Base-by-base conservation (phyloP, 2,888 invertebrate genomes). In the Amiota communis region DNA sequence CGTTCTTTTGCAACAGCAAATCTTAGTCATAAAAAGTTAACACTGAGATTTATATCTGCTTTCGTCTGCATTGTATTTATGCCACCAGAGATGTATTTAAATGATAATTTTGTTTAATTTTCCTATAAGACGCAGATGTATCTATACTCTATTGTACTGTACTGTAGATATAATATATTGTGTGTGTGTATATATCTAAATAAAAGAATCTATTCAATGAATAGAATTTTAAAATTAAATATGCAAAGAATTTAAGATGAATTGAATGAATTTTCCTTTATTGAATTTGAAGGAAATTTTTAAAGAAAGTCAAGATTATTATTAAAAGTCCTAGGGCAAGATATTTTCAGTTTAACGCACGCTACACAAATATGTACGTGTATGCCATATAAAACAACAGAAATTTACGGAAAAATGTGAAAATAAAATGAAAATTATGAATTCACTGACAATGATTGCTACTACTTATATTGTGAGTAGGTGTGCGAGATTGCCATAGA, bases 91-190 rank as follows among this genome's bases (percentile, higher is more conserved):
- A 64, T 64, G n/a, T 47, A 67, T 36, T 36, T 23, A 67, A 51
- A 67, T 67, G 67, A 67, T 20, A 67, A 67, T 67, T 51, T 67
- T 49, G 20, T 49, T 67, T 67, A 51, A 51, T 67, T 67, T 67
- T 15, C 12, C 53, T 15, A 36, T 36, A 36, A 36, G 36, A 36
- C 36, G 36, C 36, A 36, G 36, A 36, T 36, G 36, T 36, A 36
- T 36, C 8, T 36, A 36, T 36, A 6, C 36, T 2, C 36, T 36
- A 36, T 36, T 36, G 36, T 36, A 36, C 36, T 6, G 6, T 36
- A 36, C 6, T 36, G 36, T 36, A 36, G 6, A 36, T 36, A 6
- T 2, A 6, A 36, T 36, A 6, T 36, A 6, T 36, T 36, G 36
- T 36, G 36, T 36, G 36, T 36, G 36, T 36, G 36, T 23, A 23